phyloP scores from a whole-genome alignment of 2,797 vertebrate genomes.

The Melanotaenia pygmaea region DNA sequence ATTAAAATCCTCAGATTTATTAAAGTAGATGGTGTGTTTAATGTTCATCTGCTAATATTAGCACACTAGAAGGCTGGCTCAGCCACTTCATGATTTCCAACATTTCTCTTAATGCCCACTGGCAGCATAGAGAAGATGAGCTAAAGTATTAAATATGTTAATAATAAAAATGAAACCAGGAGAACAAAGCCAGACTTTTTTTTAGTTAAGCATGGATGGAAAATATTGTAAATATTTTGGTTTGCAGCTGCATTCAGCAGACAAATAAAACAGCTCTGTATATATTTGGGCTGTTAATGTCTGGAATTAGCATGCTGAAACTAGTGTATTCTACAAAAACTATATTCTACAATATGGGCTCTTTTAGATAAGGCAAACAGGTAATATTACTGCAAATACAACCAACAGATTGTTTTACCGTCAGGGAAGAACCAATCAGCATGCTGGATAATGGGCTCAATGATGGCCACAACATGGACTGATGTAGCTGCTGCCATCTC shows the following conservation, averaged over 20 bases:
- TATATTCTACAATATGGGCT: neutral
- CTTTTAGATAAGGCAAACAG: neutral
- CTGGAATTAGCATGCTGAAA: neutral
- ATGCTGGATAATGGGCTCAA: conserved; percentile 96
- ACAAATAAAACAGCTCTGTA: neutral
- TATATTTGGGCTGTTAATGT: neutral
- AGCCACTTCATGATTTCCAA: neutral
- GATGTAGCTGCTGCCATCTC: conserved; percentile 98
- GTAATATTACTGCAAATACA: conserved; percentile 2
- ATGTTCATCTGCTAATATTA: neutral
- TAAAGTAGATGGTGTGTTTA: neutral
- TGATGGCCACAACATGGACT: conserved; percentile 93
- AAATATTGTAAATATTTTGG: conserved; percentile 2
- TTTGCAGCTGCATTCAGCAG: neutral
- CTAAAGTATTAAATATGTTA: neutral
- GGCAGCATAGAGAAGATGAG: neutral
- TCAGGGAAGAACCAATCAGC: conserved; percentile 98
- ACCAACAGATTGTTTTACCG: conserved; percentile 78
- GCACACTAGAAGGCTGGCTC: neutral
- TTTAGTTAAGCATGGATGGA: neutral
- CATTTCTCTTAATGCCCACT: neutral
- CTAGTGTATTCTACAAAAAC: too few relatives aligned
- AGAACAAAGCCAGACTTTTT: neutral
- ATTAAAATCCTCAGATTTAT: neutral
- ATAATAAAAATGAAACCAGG: too few relatives aligned